Conservation (phyloP, 2,888 invertebrate species). For the Halocaridina rubra region DNA sequence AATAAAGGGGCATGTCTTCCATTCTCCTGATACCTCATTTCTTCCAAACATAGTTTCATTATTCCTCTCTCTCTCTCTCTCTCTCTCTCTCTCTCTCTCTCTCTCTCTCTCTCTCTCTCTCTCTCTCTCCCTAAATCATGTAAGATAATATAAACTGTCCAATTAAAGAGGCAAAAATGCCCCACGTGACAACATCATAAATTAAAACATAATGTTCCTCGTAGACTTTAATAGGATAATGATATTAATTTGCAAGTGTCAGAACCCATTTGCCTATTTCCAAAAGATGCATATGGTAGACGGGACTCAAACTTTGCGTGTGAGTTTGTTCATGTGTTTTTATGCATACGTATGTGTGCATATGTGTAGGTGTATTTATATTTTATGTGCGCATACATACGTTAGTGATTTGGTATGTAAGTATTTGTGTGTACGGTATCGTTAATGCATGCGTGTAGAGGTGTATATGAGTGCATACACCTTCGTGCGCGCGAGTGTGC, state of each 20-base stretch:
- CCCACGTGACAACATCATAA: not conserved
- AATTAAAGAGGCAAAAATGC: not conserved
- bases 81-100: slow-evolving; percentile 6
- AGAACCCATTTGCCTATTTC: not conserved
- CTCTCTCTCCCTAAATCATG: not conserved
- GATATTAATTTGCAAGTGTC: not conserved
- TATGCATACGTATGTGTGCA: too few species aligned
- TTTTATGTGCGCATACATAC: too few species aligned
- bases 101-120: not conserved
- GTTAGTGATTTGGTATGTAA: too few species aligned
- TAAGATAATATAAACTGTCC: not conserved
- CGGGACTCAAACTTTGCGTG: not conserved
- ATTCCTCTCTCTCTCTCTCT: slow-evolving; percentile 19
- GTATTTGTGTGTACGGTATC: too few species aligned
- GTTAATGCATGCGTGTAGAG: too few species aligned
- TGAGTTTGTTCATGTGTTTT: not conserved
- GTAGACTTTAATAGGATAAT: not conserved
- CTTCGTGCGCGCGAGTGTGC: too few species aligned
- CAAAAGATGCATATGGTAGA: not conserved
- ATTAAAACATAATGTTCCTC: not conserved
- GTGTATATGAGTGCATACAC: too few species aligned
- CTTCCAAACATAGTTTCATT: too few species aligned
- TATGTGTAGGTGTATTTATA: too few species aligned
- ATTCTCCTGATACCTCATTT: too few species aligned
- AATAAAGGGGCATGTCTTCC: too few species aligned